Conservation (phyloP, 2,113 vertebrate genomes). For the Coregonus clupeaformis region DNA sequence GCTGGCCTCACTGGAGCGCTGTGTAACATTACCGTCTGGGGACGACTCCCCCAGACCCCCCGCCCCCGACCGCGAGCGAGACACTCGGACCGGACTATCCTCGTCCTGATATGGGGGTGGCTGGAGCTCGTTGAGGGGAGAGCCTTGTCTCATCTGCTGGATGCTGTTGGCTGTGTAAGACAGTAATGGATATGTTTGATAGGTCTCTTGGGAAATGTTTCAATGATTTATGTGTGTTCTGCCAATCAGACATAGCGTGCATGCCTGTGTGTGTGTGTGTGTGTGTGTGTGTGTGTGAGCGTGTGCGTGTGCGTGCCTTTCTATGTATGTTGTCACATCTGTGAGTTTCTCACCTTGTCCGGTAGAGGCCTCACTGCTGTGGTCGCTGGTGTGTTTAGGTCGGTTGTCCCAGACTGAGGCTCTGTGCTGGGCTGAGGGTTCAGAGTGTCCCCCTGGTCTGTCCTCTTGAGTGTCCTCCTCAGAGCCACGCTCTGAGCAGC, state of each 20-base stretch:
- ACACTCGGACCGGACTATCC: conserved; percentile 68
- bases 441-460: conserved; percentile 78
- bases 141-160: conserved; percentile 86
- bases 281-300: not conserved
- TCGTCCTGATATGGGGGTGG: conserved; percentile 90
- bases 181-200: not conserved
- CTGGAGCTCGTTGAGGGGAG: conserved; percentile 82
- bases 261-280: not conserved
- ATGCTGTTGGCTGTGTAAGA: conserved; percentile 79
- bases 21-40: conserved; percentile 55
- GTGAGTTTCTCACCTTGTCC: conserved; percentile 80
- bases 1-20: conserved; percentile 85
- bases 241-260: not conserved
- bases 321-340: too few species aligned
- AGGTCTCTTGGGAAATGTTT: too few species aligned
- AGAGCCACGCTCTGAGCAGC: conserved; percentile 79
- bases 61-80: too few species aligned
- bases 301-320: not conserved
- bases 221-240: not conserved
- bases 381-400: conserved; percentile 82
- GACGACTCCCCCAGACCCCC: conserved; percentile 61
- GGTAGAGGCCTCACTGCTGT: conserved; percentile 87
- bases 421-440: conserved; percentile 74
- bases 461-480: conserved; percentile 91
- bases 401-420: conserved; percentile 81